Evolutionary conservation across 1,140 invertebrate species (phyloP).

Genomic region (Philotrypesis tridentata): DNA sequence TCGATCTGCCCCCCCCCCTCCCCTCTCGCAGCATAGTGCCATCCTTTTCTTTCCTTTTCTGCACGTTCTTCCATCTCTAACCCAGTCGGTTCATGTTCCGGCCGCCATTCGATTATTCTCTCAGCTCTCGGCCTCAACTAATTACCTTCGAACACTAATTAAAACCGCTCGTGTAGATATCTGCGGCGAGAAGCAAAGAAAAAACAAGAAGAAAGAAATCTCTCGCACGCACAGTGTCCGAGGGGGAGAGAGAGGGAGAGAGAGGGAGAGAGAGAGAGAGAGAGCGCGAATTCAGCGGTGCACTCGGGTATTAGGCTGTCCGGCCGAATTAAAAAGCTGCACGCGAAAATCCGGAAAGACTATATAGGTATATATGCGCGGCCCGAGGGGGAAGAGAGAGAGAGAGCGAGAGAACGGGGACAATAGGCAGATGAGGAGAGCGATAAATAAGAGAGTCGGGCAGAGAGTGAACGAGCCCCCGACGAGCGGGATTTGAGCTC

Average conservation of each 20-base stretch:
- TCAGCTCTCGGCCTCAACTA: not conserved
- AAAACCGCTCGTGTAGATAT: not conserved
- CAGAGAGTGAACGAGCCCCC: constrained; percentile 38
- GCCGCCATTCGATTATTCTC: too few relatives aligned
- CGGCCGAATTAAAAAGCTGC: not conserved
- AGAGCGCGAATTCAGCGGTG: not conserved
- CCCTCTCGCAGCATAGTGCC: too few relatives aligned
- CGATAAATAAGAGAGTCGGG: constrained; percentile 36
- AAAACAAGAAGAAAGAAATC: not conserved
- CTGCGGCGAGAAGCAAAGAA: too few relatives aligned
- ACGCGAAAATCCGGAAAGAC: not conserved
- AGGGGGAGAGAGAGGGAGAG: too few relatives aligned
- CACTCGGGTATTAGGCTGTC: not conserved
- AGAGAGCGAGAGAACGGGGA: not conserved
- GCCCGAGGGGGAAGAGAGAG: too few relatives aligned
- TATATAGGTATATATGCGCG: not conserved
- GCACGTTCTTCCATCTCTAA: too few relatives aligned
- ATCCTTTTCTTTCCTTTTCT: too few relatives aligned
- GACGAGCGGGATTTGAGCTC: constrained; percentile 38
- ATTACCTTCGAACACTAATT: not conserved
- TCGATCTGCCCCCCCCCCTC: too few relatives aligned
- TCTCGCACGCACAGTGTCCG: not conserved
- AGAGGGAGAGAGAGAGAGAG: too few relatives aligned
- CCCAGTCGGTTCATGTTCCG: too few relatives aligned
- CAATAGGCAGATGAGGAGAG: constrained; percentile 40